Percentiles rank a stretch among this genome's conserved stretches.
These are phyloP conservation scores for Amphiprion ocellaris DNA, from an alignment of 2,113 vertebrate genomes.

Conservation along the genomic window DNA sequence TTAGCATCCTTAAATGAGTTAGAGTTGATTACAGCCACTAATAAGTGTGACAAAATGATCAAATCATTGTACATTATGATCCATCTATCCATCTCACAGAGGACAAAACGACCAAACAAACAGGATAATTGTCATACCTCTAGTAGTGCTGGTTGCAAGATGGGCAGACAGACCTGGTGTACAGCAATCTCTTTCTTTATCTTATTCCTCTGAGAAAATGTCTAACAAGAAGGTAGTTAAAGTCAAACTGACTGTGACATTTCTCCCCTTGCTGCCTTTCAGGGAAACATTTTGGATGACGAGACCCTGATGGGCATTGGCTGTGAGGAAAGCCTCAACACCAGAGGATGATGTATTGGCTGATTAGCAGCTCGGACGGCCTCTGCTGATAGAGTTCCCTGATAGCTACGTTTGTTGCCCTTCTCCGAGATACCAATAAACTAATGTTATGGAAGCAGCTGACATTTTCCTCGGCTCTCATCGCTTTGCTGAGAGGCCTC, in stretches of 20 bases:
- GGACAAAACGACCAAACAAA: too few relatives aligned
- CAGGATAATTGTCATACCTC: too few relatives aligned
- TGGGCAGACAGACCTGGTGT: conserved; percentile 14
- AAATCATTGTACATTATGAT: too few relatives aligned
- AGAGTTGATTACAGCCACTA: too few relatives aligned
- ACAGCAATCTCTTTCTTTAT: not conserved
- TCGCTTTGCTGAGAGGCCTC: conserved; percentile 63
- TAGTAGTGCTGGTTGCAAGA: not conserved
- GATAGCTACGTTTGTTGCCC: conserved; percentile 58
- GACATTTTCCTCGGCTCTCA: conserved; percentile 68
- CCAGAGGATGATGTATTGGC: conserved; percentile 50
- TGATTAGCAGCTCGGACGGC: conserved; percentile 51
- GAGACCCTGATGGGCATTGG: conserved; percentile 24
- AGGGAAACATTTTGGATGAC: conserved; percentile 42
- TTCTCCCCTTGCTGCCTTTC: conserved; percentile 33
- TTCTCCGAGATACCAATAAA: conserved; percentile 42
- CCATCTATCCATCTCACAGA: too few relatives aligned
- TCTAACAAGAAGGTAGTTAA: conserved; percentile 23
- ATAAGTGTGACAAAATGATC: too few relatives aligned
- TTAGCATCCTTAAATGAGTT: too few relatives aligned
- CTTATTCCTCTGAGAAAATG: conserved; percentile 4
- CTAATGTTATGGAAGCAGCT: conserved; percentile 62
- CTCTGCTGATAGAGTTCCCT: conserved; percentile 50
- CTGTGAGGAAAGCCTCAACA: conserved; percentile 45
- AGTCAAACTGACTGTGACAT: conserved; percentile 53